Evolutionary conservation across 2,113 vertebrate species (phyloP), one percentile per base, ranked within the genome.

Genomic region (Lucifuga dentata): DNA sequence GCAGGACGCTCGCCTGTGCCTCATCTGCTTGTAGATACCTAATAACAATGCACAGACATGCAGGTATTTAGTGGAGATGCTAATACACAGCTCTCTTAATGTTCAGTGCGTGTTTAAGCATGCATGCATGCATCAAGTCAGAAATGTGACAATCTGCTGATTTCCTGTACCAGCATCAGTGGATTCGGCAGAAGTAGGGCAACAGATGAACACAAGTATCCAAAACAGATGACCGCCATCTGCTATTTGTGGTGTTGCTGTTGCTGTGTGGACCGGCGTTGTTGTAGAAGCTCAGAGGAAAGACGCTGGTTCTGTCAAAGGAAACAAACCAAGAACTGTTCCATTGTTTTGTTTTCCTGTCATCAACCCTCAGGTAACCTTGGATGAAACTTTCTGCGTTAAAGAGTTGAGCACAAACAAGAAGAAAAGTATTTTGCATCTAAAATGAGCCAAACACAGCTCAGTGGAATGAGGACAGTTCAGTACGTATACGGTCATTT

Each of bases 211-310:
- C 84, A 85, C 88, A 90, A 84, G 88, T 89, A 85, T 79, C 78
- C 83, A 66, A 82, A 92, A 85, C 89, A 94, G 94, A 94, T 92
- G 92, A 92, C 80, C 75, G 78, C 94, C 94, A 95, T 95, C 94
- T 95, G 95, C 65, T 85, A 41, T 79, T 79, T 81, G 72, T 48
- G 66, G 40, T 33, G 71, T n/a, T 61, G 51, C 52, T 62, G 62
- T 38, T 91, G 92, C 86, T 79, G 84, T 80, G 76, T 23, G 65
- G 41, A 92, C 78, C 86, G 86, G 73, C 70, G 40, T 60, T 68
- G 50, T 45, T 68, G 58, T 44, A 46, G 44, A 19, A 68, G 48
- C 39, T 44, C 69, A 71, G 73, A 63, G 61, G 51, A 29, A 69
- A 70, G 24, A 20, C 55, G 50, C 48, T 45, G 16, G 12, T 35